phyloP scores from a whole-genome alignment of 2,888 invertebrate genomes.

The Cosmia trapezina region DNA sequence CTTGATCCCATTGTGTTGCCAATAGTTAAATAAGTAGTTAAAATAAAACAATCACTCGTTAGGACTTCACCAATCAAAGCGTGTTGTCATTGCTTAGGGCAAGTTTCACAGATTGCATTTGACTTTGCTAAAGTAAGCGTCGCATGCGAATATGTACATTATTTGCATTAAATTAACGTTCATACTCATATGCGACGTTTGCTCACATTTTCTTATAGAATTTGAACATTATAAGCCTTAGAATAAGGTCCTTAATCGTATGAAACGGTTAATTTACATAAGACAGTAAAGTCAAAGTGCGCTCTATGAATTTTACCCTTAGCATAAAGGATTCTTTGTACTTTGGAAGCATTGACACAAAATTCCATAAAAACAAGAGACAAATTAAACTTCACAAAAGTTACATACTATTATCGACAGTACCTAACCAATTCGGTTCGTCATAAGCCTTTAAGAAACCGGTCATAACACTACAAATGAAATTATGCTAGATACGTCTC shows the following conservation, averaged over 20 bases:
- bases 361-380: not conserved
- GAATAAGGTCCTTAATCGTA: not conserved
- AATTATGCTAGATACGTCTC: not conserved
- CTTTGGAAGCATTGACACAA: not conserved
- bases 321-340: not conserved
- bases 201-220: not conserved
- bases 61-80: not conserved
- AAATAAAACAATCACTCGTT: not conserved
- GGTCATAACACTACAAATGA: not conserved
- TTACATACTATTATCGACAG: not conserved
- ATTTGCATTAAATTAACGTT: not conserved
- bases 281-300: not conserved
- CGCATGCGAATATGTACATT: not conserved
- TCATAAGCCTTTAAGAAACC: not conserved
- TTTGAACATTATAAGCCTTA: not conserved
- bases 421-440: not conserved
- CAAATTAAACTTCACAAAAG: not conserved
- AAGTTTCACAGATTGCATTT: not conserved
- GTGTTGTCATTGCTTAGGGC: not conserved
- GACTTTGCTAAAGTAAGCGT: not conserved
- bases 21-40: not conserved
- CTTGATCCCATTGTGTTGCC: constrained; percentile 2
- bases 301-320: not conserved
- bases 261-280: not conserved
- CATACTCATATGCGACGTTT: not conserved